These are phyloP conservation scores for Ochropleura leucogaster DNA, from an alignment of 2,888 invertebrate genomes.

Conservation along the genomic window DNA sequence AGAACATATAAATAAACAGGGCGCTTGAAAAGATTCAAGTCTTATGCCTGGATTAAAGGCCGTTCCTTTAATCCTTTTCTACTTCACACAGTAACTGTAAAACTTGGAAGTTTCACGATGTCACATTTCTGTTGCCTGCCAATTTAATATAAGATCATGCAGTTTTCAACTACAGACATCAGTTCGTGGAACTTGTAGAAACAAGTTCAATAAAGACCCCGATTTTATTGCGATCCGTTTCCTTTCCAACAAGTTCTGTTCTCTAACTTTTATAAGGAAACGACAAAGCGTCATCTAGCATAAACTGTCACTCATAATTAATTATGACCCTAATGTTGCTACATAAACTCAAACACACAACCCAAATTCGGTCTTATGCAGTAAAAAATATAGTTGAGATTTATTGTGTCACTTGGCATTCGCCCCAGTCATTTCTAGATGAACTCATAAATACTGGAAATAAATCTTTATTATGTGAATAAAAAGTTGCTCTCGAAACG, in stretches of 20 bases:
- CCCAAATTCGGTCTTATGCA: constrained; percentile 45
- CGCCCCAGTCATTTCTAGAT: constrained; percentile 54
- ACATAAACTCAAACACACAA: constrained; percentile 45
- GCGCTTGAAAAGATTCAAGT: neutral
- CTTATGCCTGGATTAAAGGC: neutral
- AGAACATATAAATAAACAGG: neutral
- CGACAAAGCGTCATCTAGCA: constrained; percentile 69
- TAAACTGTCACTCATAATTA: constrained; percentile 75
- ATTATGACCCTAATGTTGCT: constrained; percentile 69
- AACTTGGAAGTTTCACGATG: constrained; percentile 23
- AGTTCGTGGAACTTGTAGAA: constrained; percentile 44
- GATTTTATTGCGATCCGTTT: constrained; percentile 58
- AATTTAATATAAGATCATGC: constrained; percentile 27
- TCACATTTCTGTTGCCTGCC: constrained; percentile 23
- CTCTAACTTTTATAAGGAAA: constrained; percentile 70
- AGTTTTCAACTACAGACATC: constrained; percentile 33
- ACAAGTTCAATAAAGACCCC: constrained; percentile 58
- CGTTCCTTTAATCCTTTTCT: constrained; percentile 5
- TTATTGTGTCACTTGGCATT: constrained; percentile 46
- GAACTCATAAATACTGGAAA: constrained; percentile 59
- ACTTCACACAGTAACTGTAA: constrained; percentile 7
- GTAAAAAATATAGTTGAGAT: constrained; percentile 45
- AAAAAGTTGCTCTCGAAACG: constrained; percentile 54
- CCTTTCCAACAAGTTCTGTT: constrained; percentile 56
- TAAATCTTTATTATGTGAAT: constrained; percentile 57